These are phyloP conservation scores for Cotesia typhae DNA, from an alignment of 1,140 invertebrate genomes.

Conservation along the genomic window DNA sequence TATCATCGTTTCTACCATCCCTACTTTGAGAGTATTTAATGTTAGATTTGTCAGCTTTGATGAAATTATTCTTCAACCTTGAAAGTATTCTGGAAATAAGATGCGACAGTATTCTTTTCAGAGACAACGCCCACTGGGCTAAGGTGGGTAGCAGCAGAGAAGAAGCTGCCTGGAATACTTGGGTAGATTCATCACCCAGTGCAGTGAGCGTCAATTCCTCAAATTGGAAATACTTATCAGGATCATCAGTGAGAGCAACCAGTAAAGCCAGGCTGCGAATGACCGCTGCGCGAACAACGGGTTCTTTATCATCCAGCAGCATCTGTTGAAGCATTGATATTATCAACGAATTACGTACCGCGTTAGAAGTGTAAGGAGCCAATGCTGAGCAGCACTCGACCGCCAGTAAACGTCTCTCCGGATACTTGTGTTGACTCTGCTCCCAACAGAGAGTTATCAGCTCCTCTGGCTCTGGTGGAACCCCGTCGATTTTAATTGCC, in stretches of 20 bases:
- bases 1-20: slow-evolving; percentile 54
- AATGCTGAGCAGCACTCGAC: slow-evolving; percentile 78
- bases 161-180: slow-evolving; percentile 64
- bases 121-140: slow-evolving; percentile 73
- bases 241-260: slow-evolving; percentile 72
- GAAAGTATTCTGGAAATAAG: slow-evolving; percentile 55
- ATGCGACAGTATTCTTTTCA: slow-evolving; percentile 65
- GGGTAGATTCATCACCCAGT: slow-evolving; percentile 66
- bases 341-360: slow-evolving; percentile 76
- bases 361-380: slow-evolving; percentile 74
- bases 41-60: slow-evolving; percentile 33
- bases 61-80: slow-evolving; percentile 57
- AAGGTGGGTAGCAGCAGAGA: slow-evolving; percentile 67
- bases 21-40: slow-evolving; percentile 52
- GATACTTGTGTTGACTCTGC: slow-evolving; percentile 78
- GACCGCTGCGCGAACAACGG: slow-evolving; percentile 71
- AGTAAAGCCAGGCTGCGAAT: slow-evolving; percentile 73
- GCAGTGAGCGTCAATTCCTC: slow-evolving; percentile 69
- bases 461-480: slow-evolving; percentile 71
- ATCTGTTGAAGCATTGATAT: slow-evolving; percentile 81
- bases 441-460: slow-evolving; percentile 83
- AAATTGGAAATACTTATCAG: slow-evolving; percentile 74
- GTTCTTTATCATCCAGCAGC: slow-evolving; percentile 76
- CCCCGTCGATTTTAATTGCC: slow-evolving; percentile 70
- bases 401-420: slow-evolving; percentile 75